Conservation (phyloP, 2,888 invertebrate genomes). For the Agapostemon virescens region DNA sequence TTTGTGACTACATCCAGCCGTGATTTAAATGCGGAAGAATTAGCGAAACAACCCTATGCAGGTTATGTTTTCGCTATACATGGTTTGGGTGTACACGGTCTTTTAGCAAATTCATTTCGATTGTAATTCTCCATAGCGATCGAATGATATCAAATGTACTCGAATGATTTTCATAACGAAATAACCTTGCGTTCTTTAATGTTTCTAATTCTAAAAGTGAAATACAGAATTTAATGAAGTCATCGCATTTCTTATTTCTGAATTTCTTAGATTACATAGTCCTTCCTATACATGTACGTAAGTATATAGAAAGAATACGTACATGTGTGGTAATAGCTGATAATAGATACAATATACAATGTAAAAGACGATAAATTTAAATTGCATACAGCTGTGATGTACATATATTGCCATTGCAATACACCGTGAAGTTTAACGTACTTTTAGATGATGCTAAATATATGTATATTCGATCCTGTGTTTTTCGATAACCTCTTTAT, state of each 20-base stretch:
- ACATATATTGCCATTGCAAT: too few relatives aligned
- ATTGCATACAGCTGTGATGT: background rate
- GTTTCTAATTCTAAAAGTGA: background rate
- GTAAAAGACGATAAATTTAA: too few relatives aligned
- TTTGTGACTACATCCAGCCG: constrained; percentile 85
- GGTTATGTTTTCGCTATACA: constrained; percentile 81
- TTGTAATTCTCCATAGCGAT: background rate
- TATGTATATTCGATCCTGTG: background rate
- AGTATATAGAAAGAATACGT: background rate
- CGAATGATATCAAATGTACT: background rate
- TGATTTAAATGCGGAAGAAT: constrained; percentile 78
- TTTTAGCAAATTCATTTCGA: constrained; percentile 62
- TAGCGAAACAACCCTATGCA: constrained; percentile 79
- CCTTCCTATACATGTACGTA: too few relatives aligned
- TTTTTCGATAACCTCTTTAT: background rate
- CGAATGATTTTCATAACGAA: background rate
- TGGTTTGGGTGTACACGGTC: constrained; percentile 77
- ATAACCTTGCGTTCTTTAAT: background rate
- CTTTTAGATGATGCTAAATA: too few relatives aligned
- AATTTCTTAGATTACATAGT: background rate
- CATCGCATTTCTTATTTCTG: background rate
- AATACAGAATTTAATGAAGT: background rate
- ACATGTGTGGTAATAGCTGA: too few relatives aligned
- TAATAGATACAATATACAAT: background rate
- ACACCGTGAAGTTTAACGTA: too few relatives aligned